These are phyloP conservation scores for Kradibia gibbosae DNA, from an alignment of 1,140 invertebrate genomes.

Conservation along the genomic window DNA sequence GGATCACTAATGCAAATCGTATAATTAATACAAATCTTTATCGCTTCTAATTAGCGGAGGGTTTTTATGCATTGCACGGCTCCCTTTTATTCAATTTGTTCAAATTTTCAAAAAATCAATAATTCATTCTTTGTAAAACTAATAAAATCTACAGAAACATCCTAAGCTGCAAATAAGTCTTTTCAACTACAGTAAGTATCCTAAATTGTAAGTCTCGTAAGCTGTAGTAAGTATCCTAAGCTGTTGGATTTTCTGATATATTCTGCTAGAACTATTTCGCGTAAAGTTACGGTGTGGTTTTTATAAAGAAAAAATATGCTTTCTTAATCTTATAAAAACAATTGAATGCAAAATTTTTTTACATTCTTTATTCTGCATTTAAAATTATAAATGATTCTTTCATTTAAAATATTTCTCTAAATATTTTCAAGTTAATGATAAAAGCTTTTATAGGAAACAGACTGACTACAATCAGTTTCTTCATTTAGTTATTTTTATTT, in stretches of 20 bases:
- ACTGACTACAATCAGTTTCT: no score
- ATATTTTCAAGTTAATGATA: no score
- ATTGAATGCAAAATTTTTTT: no score
- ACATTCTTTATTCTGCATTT: no score
- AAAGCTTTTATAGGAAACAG: no score
- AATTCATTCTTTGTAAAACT: not conserved
- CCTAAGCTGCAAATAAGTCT: not conserved
- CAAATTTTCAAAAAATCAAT: not conserved
- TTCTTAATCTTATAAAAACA: not conserved
- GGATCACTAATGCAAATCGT: no score
- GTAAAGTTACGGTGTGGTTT: not conserved
- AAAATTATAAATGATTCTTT: no score
- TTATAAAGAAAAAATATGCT: not conserved
- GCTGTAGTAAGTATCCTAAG: slow-evolving; percentile 17
- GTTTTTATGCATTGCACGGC: not conserved
- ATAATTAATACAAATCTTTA: no score
- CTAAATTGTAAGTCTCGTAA: slow-evolving; percentile 14
- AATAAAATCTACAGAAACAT: not conserved
- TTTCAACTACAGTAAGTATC: not conserved
- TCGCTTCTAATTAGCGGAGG: no score
- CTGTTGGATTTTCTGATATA: slow-evolving; percentile 23
- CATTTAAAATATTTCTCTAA: no score
- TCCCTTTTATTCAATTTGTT: no score
- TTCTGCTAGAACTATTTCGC: not conserved
- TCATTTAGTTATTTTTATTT: no score